Conservation (phyloP, 2,113 vertebrate species). For the Macquaria australasica region DNA sequence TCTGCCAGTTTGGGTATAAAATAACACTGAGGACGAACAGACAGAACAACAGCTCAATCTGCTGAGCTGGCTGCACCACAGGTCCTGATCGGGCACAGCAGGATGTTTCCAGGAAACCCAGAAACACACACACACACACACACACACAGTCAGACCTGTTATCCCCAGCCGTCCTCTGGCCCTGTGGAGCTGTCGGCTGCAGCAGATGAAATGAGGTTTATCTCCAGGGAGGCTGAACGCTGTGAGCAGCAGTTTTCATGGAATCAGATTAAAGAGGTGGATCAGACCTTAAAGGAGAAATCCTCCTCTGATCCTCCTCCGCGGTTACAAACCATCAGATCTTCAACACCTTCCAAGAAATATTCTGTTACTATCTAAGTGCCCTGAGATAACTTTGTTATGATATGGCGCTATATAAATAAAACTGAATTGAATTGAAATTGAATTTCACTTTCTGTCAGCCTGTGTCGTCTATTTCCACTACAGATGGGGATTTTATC, state of each 20-base stretch:
- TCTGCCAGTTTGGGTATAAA: background rate
- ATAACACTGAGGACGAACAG: slow-evolving; percentile 1
- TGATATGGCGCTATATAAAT: no score
- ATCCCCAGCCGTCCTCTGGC: background rate
- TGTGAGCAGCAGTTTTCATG: slow-evolving; percentile 22
- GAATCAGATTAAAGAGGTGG: slow-evolving; percentile 19
- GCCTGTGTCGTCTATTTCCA: no score
- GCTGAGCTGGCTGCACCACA: slow-evolving; percentile 23
- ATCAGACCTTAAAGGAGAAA: slow-evolving; percentile 10
- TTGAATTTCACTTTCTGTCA: background rate
- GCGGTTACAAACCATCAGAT: background rate
- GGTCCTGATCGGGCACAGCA: slow-evolving; percentile 31
- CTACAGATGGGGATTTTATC: no score
- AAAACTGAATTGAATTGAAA: no score
- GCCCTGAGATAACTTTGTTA: no score
- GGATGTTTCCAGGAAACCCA: slow-evolving; percentile 43
- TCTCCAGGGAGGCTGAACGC: background rate
- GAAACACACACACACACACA: slow-evolving; percentile 16
- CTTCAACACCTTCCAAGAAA: background rate
- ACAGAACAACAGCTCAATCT: background rate
- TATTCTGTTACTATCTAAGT: no score
- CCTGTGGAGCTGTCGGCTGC: background rate
- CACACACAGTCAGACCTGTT: background rate
- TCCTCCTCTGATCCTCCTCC: slow-evolving; percentile 17
- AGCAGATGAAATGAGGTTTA: background rate